A percentile compares a stretch with the other conserved stretches of the same genome.
Conservation (phyloP, 2,113 vertebrate species). For the Menidia beryllina region DNA sequence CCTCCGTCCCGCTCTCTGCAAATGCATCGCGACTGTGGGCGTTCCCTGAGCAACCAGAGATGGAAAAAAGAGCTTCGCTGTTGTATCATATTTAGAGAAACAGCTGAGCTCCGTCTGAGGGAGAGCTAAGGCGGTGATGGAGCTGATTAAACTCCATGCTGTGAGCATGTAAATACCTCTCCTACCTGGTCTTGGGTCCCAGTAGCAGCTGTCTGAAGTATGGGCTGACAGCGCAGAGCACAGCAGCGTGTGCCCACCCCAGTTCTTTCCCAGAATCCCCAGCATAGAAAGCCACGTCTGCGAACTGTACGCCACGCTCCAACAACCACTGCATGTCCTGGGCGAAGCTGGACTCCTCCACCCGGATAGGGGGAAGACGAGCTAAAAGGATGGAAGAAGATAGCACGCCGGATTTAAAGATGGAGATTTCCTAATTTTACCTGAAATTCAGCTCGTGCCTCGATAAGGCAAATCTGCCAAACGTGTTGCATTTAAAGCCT, state of each 20-base stretch:
- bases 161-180: neutral
- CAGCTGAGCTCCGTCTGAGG: constrained; percentile 10
- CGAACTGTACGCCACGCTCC: constrained; percentile 89
- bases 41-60: constrained; percentile 67
- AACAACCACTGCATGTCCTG: constrained; percentile 91
- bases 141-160: constrained; percentile 2
- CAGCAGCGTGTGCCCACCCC: constrained; percentile 91
- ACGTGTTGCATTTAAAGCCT: constrained; percentile 1
- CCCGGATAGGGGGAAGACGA: constrained; percentile 90
- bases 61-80: constrained; percentile 17
- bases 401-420: neutral
- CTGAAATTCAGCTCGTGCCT: neutral
- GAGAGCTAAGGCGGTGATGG: constrained; percentile 5
- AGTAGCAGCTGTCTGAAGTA: constrained; percentile 93
- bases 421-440: neutral
- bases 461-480: neutral
- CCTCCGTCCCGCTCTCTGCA: constrained; percentile 76
- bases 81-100: neutral
- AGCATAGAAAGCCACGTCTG: constrained; percentile 90
- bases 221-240: constrained; percentile 90
- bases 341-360: constrained; percentile 90
- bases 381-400: constrained; percentile 72
- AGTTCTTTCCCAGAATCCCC: constrained; percentile 85
- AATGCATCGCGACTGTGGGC: constrained; percentile 75
- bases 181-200: constrained; percentile 81